Evolutionary conservation across 2,888 invertebrate genomes (phyloP), one percentile per base, ranked within the genome.

Genomic region (Brachypterus glaber): DNA sequence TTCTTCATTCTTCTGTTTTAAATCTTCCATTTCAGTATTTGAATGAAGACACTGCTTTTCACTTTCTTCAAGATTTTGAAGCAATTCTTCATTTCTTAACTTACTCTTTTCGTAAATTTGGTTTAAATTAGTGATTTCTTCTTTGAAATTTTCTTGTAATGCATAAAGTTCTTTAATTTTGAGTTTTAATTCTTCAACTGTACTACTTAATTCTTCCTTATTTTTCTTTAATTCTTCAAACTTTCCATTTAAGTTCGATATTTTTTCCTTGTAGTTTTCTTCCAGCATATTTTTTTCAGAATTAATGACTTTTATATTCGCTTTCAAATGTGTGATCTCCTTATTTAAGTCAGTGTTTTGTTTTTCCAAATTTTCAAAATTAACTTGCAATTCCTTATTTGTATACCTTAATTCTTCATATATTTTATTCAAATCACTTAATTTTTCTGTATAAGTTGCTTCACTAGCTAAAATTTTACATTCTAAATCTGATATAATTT

Each of bases 301-400:
- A 30, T 21, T 13, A 13, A 17, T 11, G 5, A 11, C n/a, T 9
- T 14, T 15, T 9, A 30, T 4, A 18, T 21, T 33, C 1, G 14
- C 29, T 17, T 9, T 13, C 1, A 41, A 4, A 30, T 25, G 9
- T 25, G 25, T 12, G 8, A 18, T 39, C 17, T 42, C 36, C 17
- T 36, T 13, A 25, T 38, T 31, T 17, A 29, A 34, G 15, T 34
- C 13, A 2, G 33, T 31, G 9, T 40, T 30, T 9, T 45, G 35
- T 25, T 33, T 14, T 14, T 45, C 25, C 14, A 48, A 49, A 13
- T 42, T 42, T 12, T 37, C 24, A 18, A 39, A 36, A 8, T 39
- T 27, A 18, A 32, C 33, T 13, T 41, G 26, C 9, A 49, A 30
- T 15, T 40, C 39, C 9, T 37, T 30, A 9, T 42, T 37, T 24